Percentiles rank a stretch among this genome's conserved stretches.
phyloP scores from a whole-genome alignment of 1,140 invertebrate genomes.

The Lysiphlebus fabarum region DNA sequence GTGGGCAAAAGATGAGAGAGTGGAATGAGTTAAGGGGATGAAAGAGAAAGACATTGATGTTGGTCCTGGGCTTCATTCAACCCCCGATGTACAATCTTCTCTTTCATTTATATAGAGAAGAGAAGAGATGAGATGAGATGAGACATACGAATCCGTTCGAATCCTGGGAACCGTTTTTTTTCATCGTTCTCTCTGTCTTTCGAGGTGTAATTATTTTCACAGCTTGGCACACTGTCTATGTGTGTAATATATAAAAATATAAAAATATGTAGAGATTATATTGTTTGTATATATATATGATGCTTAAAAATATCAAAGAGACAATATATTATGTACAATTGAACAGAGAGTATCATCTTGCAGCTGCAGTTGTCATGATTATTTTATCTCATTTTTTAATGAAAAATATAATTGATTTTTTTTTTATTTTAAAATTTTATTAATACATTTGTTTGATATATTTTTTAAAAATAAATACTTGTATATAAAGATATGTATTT shows the following conservation, averaged over 20 bases:
- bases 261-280: no score
- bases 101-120: no score
- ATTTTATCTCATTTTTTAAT: not conserved
- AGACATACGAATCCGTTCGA: constrained; percentile 50
- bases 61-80: constrained; percentile 33
- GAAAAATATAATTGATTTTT: not conserved
- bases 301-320: no score
- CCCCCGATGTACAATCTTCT: constrained; percentile 44
- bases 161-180: constrained; percentile 51
- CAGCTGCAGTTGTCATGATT: no score
- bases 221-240: constrained; percentile 32
- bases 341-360: no score
- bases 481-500: no score
- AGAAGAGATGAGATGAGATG: no score
- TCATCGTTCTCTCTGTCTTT: constrained; percentile 37
- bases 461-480: no score
- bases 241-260: constrained; percentile 16
- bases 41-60: constrained; percentile 4
- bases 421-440: not conserved
- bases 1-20: no score
- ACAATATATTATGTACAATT: no score
- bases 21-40: not conserved
- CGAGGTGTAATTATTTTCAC: constrained; percentile 49
- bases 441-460: no score
- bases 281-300: no score